Evolutionary conservation across 1,140 invertebrate genomes (phyloP).

Genomic region (Cydia splendana): DNA sequence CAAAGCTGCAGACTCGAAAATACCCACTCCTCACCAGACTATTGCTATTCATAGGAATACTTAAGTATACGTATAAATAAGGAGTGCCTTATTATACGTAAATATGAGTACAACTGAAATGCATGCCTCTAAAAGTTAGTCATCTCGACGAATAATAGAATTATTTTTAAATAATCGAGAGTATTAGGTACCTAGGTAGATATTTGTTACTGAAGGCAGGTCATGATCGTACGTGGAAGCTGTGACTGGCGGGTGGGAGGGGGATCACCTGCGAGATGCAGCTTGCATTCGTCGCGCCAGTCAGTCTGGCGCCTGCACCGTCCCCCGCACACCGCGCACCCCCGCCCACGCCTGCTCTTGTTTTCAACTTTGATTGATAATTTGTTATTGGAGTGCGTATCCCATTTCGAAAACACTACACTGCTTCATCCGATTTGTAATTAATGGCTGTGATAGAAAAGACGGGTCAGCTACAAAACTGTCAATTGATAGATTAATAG

Average conservation of each 20-base stretch:
- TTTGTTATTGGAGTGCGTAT: slow-evolving; percentile 73
- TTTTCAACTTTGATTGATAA: slow-evolving; percentile 79
- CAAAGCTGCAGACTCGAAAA: too few relatives aligned
- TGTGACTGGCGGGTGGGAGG: slow-evolving; percentile 33
- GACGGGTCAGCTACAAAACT: background rate
- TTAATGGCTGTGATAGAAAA: slow-evolving; percentile 10
- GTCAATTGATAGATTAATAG: background rate
- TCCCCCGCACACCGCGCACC: slow-evolving; percentile 36
- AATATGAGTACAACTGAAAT: too few relatives aligned
- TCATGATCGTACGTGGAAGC: slow-evolving; percentile 39
- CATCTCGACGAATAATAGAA: background rate
- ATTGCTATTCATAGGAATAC: too few relatives aligned
- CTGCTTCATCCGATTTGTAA: slow-evolving; percentile 37
- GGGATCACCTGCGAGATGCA: slow-evolving; percentile 72
- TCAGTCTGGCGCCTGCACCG: slow-evolving; percentile 63
- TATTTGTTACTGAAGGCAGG: background rate
- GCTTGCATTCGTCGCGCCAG: slow-evolving; percentile 68
- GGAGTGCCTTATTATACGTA: too few relatives aligned
- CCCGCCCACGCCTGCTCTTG: slow-evolving; percentile 59
- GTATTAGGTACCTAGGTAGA: background rate
- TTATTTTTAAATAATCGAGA: background rate
- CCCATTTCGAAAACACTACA: slow-evolving; percentile 60
- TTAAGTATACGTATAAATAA: too few relatives aligned
- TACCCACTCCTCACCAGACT: too few relatives aligned
- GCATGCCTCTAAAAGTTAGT: too few relatives aligned